Base-by-base conservation (phyloP, 1,140 invertebrate species). In the Drosophila chauvacae region DNA sequence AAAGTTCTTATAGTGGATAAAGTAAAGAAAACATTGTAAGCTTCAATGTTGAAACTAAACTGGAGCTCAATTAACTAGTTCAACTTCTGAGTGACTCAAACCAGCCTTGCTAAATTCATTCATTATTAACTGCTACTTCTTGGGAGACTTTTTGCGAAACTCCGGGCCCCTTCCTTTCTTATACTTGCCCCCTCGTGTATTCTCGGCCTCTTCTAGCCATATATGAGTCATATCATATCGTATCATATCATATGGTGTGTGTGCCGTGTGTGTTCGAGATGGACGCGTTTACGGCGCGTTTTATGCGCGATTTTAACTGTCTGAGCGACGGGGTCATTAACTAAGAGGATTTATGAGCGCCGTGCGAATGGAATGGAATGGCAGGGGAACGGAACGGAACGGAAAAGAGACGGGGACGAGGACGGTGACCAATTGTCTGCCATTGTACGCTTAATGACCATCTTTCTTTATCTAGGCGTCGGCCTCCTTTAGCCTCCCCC, bases 281-380 rank as follows among this genome's bases (percentile, higher is more conserved):
- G 33, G 81, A 53, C 61, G 73, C 73, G 81, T 85, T 80, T 85
- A 81, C 73, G 56, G 83, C 83, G 59, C 77, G 66, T 64, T 86
- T 86, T 85, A 85, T 85, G 74, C 74, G 78, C 68, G 66, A 77
- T 84, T 78, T 88, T 88, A 88, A 88, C 85, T 72, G 84, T 81
- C 84, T 88, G 84, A 77, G 64, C 84, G 84, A 87, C 84, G 84
- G 80, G 84, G 84, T 87, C 84, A 87, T 87, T 87, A 87, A 87
- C 84, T 87, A 87, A 78, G 84, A 84, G 84, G 85, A 87, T 87
- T 87, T 87, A 87, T 87, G 84, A 88, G 84, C 72, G 61, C 79
- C 75, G 77, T 75, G 80, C 45, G 73, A 76, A 55, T n/a, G 35
- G 45, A 18, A 48, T 61, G 69, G 76, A 66, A 20, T 11, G 37